Percentiles rank a stretch among this genome's conserved stretches.
phyloP scores from a whole-genome alignment of 2,888 invertebrate species.

The Pycnomerus fuliginosus region DNA sequence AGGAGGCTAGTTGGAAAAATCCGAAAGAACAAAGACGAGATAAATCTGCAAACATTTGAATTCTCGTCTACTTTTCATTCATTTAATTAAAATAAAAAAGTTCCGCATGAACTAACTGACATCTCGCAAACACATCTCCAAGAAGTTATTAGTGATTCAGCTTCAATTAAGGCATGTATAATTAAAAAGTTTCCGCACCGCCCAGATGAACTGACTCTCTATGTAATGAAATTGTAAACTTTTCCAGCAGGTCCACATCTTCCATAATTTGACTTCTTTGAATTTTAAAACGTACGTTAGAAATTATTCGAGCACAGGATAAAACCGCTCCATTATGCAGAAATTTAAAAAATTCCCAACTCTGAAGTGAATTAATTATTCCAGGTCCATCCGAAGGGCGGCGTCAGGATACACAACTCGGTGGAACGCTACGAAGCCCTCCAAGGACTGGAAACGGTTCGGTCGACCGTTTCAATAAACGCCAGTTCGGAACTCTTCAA shows the following conservation, averaged over 20 bases:
- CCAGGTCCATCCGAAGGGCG: constrained; percentile 36
- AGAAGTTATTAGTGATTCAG: constrained; percentile 26
- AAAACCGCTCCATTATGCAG: constrained; percentile 14
- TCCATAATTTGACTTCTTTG: constrained; percentile 28
- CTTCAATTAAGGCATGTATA: constrained; percentile 34
- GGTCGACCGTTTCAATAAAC: constrained; percentile 44
- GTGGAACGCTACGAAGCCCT: constrained; percentile 43
- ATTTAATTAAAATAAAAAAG: constrained; percentile 16
- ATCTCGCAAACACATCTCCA: constrained; percentile 21
- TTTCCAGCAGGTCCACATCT: constrained; percentile 33
- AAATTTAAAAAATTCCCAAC: no score
- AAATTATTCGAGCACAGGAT: constrained; percentile 17
- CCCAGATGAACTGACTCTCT: constrained; percentile 30
- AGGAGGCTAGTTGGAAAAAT: no score
- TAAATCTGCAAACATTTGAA: no score
- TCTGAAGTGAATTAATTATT: no score
- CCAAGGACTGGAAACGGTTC: constrained; percentile 44
- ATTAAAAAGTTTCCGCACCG: constrained; percentile 31
- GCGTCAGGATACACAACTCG: constrained; percentile 39
- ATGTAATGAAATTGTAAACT: constrained; percentile 33
- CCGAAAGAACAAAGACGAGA: no score
- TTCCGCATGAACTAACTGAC: constrained; percentile 2
- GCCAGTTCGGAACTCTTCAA: constrained; percentile 46
- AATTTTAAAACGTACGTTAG: constrained; percentile 19
- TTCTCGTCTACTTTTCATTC: constrained; percentile 1